phyloP scores from a whole-genome alignment of 2,888 invertebrate genomes.

The Sericinus montela region DNA sequence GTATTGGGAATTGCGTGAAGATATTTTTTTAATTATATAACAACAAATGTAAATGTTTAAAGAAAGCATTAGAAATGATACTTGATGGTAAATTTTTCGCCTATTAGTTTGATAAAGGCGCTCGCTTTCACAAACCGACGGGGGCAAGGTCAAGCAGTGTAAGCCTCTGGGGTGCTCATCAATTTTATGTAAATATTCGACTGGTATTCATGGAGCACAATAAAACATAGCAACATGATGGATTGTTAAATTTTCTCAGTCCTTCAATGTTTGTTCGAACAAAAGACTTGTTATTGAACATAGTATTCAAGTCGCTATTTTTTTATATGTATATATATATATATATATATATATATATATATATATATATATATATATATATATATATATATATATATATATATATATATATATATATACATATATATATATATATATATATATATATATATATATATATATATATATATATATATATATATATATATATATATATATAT shows the following conservation, averaged over 20 bases:
- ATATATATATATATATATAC: no score
- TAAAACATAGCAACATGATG: slow-evolving; percentile 61
- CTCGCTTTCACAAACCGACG: slow-evolving; percentile 43
- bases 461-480: no score
- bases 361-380: no score
- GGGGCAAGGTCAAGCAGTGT: slow-evolving; percentile 61
- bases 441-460: no score
- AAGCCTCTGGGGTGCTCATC: slow-evolving; percentile 58
- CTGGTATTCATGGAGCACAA: slow-evolving; percentile 58
- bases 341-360: no score
- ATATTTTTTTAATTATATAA: no score
- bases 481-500: no score
- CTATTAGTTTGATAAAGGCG: slow-evolving; percentile 40
- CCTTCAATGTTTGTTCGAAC: slow-evolving; percentile 18
- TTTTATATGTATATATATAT: no score
- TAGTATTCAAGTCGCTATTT: not conserved
- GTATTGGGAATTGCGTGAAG: no score
- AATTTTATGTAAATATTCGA: slow-evolving; percentile 71
- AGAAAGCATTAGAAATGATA: slow-evolving; percentile 4
- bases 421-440: no score
- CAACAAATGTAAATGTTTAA: slow-evolving; percentile 2
- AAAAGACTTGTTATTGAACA: slow-evolving; percentile 17
- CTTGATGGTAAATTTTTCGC: slow-evolving; percentile 49
- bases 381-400: no score
- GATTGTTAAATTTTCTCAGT: slow-evolving; percentile 54